Evolutionary conservation across 2,888 invertebrate genomes (phyloP).

Genomic region (Hirudinaria manillensis): DNA sequence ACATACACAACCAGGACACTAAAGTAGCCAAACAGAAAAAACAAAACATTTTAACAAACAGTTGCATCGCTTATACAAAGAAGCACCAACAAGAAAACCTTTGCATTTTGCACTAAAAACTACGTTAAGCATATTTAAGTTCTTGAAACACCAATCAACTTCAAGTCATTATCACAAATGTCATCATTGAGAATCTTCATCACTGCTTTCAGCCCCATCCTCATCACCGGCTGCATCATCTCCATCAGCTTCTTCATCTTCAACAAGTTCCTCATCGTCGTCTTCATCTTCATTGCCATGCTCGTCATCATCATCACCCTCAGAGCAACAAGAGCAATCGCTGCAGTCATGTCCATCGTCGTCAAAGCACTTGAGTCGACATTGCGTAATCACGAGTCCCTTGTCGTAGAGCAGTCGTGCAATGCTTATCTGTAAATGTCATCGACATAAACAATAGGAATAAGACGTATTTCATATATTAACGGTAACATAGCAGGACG

Average conservation of each 20-base stretch:
- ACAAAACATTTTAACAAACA: too few relatives aligned
- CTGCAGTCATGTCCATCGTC: neutral
- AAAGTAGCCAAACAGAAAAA: too few relatives aligned
- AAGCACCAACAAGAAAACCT: too few relatives aligned
- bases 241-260: conserved; percentile 29
- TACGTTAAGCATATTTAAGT: too few relatives aligned
- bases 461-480: conserved; percentile 1
- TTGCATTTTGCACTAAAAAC: too few relatives aligned
- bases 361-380: conserved; percentile 52
- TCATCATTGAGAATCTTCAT: neutral
- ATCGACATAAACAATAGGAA: conserved; percentile 15
- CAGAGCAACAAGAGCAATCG: neutral
- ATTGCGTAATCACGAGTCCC: conserved; percentile 70
- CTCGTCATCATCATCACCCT: neutral
- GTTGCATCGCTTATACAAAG: too few relatives aligned
- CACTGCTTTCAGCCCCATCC: conserved; percentile 8
- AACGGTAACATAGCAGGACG: neutral
- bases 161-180: neutral
- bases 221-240: conserved; percentile 16
- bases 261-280: conserved; percentile 27
- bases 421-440: conserved; percentile 58
- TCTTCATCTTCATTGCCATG: conserved; percentile 13
- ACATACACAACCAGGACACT: too few relatives aligned
- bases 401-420: conserved; percentile 75
- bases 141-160: neutral